A percentile compares a stretch with the other conserved stretches of the same genome.
These are phyloP conservation scores for Lypha dubia DNA, from an alignment of 2,888 invertebrate species.

Conservation along the genomic window DNA sequence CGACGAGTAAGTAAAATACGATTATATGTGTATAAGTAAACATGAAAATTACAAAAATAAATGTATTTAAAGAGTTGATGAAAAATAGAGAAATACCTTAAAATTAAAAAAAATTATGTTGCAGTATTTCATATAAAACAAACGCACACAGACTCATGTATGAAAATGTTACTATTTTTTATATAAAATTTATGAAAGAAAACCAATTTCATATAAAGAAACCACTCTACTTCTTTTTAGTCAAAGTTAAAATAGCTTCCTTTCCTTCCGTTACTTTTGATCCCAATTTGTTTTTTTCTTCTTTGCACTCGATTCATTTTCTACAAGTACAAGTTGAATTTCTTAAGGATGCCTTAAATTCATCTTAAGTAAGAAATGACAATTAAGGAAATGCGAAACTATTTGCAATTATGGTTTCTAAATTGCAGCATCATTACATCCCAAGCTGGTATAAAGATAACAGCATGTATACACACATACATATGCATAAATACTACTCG, in stretches of 20 bases:
- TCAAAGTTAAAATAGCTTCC: conserved; percentile 52
- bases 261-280: background rate
- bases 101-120: conserved; percentile 12
- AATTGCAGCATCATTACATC: conserved; percentile 70
- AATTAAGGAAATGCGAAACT: conserved; percentile 72
- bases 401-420: conserved; percentile 73
- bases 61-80: conserved; percentile 51
- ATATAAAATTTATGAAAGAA: conserved; percentile 34
- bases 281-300: background rate
- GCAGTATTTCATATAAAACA: too few relatives aligned
- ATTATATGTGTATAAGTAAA: background rate
- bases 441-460: conserved; percentile 53
- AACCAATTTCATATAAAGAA: conserved; percentile 59
- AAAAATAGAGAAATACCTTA: conserved; percentile 51
- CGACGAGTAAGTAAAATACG: background rate
- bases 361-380: conserved; percentile 67
- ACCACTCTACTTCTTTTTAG: conserved; percentile 57
- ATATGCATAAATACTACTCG: background rate
- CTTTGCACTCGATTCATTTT: background rate
- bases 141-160: background rate
- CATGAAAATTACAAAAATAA: background rate
- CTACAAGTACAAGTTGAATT: background rate
- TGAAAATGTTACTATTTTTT: conserved; percentile 1
- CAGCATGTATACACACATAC: conserved; percentile 13
- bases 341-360: conserved; percentile 57